A percentile compares a stretch with the other conserved stretches of the same genome.
Evolutionary conservation across 1,140 invertebrate genomes (phyloP).

Genomic region (Euborellia annulipes): DNA sequence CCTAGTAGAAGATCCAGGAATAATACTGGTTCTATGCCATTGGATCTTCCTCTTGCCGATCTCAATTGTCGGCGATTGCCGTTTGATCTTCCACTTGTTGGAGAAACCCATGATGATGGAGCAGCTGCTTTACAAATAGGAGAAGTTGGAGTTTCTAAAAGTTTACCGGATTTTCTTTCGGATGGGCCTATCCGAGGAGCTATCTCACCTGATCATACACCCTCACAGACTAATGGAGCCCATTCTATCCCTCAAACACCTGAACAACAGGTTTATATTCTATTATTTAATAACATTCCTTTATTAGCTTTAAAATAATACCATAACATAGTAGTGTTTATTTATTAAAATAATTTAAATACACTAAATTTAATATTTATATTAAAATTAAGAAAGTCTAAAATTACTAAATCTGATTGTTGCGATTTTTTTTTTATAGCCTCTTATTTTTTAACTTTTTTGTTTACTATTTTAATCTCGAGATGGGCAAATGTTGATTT

Average conservation of each 20-base stretch:
- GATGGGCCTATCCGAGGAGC: constrained; percentile 41
- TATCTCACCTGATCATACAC: constrained; percentile 28
- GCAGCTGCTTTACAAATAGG: constrained; percentile 13
- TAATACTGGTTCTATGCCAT: constrained; percentile 16
- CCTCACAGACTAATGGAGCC: constrained; percentile 20
- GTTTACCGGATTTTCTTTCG: constrained; percentile 53
- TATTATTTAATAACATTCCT: neutral
- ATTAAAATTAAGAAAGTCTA: no score
- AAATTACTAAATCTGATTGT: no score
- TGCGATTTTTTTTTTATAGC: no score
- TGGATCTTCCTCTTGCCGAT: constrained; percentile 22
- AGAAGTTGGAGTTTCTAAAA: constrained; percentile 32
- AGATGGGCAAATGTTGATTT: no score
- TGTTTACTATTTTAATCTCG: no score
- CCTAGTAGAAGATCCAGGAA: constrained; percentile 15
- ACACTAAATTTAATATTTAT: no score
- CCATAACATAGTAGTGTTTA: no score
- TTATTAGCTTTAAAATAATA: constrained; percentile 8
- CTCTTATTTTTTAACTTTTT: no score
- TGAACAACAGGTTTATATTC: constrained; percentile 7
- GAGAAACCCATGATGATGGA: constrained; percentile 19
- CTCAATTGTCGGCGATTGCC: constrained; percentile 13
- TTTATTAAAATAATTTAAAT: no score
- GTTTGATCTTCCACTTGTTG: constrained; percentile 23
- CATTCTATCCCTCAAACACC: constrained; percentile 23